A percentile compares a stretch with the other conserved stretches of the same genome.
Conservation (phyloP, 2,113 vertebrate species). For the Ammospiza caudacuta region DNA sequence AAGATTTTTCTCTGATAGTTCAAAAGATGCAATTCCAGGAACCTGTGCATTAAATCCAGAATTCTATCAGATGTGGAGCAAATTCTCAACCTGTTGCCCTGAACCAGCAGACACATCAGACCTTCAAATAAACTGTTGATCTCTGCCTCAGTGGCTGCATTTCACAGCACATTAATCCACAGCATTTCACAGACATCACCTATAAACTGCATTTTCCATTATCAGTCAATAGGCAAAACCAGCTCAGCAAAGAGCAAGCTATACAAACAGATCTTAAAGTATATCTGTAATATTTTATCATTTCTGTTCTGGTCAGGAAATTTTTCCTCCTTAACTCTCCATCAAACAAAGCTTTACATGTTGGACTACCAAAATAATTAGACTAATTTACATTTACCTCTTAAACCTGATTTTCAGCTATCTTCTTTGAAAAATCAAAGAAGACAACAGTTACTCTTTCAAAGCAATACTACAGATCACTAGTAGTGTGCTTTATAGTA, state of each 20-base stretch:
- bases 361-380: background rate
- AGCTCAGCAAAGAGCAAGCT: background rate
- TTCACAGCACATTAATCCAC: background rate
- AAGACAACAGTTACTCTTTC: background rate
- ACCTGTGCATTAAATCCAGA: background rate
- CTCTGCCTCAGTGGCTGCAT: background rate
- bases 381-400: background rate
- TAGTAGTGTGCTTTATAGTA: background rate
- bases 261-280: background rate
- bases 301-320: background rate
- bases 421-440: background rate
- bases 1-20: background rate
- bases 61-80: background rate
- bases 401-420: background rate
- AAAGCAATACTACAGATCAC: background rate
- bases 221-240: constrained; percentile 11
- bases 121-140: background rate
- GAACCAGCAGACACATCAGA: background rate
- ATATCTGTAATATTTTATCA: background rate
- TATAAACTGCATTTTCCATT: background rate
- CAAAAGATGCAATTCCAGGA: background rate
- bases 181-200: constrained; percentile 6
- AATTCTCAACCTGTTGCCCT: background rate
- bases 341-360: background rate
- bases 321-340: background rate